Percentiles rank a stretch among this genome's conserved stretches.
phyloP scores from a whole-genome alignment of 2,888 invertebrate genomes.

The Eristalis arbustorum region DNA sequence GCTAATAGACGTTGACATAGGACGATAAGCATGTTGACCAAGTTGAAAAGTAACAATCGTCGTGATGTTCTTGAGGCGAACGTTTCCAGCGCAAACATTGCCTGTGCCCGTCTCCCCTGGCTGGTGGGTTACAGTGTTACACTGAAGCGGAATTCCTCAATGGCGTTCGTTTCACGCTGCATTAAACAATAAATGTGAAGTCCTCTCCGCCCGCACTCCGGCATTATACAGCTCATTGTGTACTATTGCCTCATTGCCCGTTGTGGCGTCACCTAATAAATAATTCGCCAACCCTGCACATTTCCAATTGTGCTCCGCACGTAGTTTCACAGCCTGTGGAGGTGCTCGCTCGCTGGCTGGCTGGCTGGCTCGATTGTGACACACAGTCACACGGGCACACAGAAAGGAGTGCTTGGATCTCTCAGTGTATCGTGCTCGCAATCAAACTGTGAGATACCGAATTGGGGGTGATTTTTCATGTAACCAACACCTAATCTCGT shows the following conservation, averaged over 20 bases:
- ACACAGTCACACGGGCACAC: neutral
- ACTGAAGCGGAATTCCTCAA: neutral
- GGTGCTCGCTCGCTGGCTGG: neutral
- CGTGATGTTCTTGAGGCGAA: neutral
- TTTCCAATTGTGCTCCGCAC: conserved; percentile 14
- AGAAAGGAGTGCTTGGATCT: neutral
- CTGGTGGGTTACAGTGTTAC: neutral
- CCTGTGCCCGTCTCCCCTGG: neutral
- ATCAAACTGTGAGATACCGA: neutral
- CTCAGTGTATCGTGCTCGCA: neutral
- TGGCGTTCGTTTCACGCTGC: neutral
- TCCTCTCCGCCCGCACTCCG: neutral
- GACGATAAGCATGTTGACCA: neutral
- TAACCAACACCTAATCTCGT: neutral
- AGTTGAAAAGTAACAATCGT: neutral
- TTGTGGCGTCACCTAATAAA: conserved; percentile 50
- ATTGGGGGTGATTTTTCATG: neutral
- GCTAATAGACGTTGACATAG: neutral
- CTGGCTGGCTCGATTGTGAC: neutral
- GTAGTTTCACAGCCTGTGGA: conserved; percentile 7
- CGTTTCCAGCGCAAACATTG: neutral
- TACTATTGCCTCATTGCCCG: conserved; percentile 33
- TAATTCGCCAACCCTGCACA: conserved; percentile 47
- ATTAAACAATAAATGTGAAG: neutral
- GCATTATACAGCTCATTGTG: conserved; percentile 24